These are phyloP conservation scores for Anorthoa munda DNA, from an alignment of 2,888 invertebrate species.

Conservation along the genomic window DNA sequence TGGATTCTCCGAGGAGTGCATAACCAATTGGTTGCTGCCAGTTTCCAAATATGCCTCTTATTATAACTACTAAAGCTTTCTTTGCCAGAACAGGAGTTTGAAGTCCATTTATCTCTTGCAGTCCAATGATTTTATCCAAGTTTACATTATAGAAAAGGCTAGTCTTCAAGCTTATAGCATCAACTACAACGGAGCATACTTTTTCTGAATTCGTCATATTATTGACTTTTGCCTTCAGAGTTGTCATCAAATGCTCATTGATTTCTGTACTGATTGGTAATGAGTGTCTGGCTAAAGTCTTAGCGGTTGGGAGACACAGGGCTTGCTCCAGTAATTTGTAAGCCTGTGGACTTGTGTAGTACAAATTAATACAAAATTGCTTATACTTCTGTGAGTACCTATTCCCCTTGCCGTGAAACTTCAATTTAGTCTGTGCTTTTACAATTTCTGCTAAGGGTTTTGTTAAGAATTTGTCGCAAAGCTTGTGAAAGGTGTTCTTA, in stretches of 20 bases:
- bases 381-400: constrained; percentile 55
- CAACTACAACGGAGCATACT: constrained; percentile 60
- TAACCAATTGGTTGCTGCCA: constrained; percentile 66
- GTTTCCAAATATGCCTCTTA: constrained; percentile 65
- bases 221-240: constrained; percentile 56
- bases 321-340: constrained; percentile 61
- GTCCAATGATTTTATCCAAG: constrained; percentile 66
- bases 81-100: constrained; percentile 62
- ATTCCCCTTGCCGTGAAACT: constrained; percentile 49
- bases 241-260: constrained; percentile 57
- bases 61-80: constrained; percentile 64
- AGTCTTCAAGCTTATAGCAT: constrained; percentile 60
- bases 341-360: constrained; percentile 64
- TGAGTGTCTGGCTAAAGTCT: constrained; percentile 52
- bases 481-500: constrained; percentile 43
- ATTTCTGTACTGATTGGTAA: constrained; percentile 62
- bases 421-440: constrained; percentile 62
- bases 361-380: constrained; percentile 66
- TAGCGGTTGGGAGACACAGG: constrained; percentile 56
- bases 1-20: constrained; percentile 62
- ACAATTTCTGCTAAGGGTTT: constrained; percentile 61
- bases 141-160: constrained; percentile 64
- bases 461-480: constrained; percentile 61
- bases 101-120: constrained; percentile 67
- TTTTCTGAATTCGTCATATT: constrained; percentile 64